These are phyloP conservation scores for Sycophila texana DNA, from an alignment of 2,888 invertebrate species.

Conservation along the genomic window DNA sequence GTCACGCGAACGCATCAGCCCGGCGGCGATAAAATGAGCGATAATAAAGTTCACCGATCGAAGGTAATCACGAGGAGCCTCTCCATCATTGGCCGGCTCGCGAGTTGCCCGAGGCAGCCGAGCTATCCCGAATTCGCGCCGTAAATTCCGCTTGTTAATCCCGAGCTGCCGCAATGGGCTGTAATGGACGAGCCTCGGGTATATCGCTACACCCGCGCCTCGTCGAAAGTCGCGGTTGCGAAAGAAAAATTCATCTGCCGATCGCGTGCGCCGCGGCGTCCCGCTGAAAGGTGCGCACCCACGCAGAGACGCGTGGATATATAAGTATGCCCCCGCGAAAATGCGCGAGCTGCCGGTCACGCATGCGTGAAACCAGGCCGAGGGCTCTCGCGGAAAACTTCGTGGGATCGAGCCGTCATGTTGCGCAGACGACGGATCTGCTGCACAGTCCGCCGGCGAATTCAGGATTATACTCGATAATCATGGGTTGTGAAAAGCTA, in stretches of 20 bases:
- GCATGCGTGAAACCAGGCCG: conserved; percentile 26
- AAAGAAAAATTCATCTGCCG: too few relatives aligned
- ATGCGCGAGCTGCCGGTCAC: conserved; percentile 5
- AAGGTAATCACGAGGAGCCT: too few relatives aligned
- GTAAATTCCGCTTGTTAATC: too few relatives aligned
- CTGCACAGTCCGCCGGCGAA: not conserved
- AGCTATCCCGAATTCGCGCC: too few relatives aligned
- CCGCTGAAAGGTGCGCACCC: not conserved
- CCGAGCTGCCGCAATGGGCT: too few relatives aligned
- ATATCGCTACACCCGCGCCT: not conserved
- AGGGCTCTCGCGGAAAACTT: conserved; percentile 7
- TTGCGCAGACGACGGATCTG: not conserved
- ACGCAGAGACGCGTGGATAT: not conserved
- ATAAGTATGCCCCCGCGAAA: not conserved
- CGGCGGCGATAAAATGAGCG: too few relatives aligned
- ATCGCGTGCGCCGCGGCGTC: not conserved
- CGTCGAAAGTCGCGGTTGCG: not conserved
- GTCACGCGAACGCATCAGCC: too few relatives aligned
- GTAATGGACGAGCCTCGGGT: too few relatives aligned
- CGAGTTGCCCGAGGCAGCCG: too few relatives aligned
- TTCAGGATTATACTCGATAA: conserved; percentile 16
- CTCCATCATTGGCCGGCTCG: too few relatives aligned
- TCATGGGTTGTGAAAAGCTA: not conserved
- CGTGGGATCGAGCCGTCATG: not conserved
- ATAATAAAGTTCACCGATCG: too few relatives aligned